These are phyloP conservation scores for Parapristionchus giblindavisi DNA, from an alignment of 2,888 invertebrate genomes.

Conservation along the genomic window DNA sequence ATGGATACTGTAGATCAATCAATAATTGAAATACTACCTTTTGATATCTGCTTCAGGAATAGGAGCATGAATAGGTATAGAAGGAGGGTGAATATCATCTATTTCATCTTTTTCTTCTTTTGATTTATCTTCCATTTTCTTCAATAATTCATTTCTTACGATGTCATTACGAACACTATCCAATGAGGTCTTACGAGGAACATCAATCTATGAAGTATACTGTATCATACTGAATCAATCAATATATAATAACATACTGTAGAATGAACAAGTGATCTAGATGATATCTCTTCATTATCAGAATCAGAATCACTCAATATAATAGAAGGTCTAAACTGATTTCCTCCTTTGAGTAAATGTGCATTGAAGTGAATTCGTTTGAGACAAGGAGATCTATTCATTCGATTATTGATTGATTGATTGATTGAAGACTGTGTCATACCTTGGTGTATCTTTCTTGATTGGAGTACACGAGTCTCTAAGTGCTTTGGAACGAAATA, in stretches of 20 bases:
- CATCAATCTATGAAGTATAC: conserved; percentile 19
- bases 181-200: conserved; percentile 33
- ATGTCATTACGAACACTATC: conserved; percentile 25
- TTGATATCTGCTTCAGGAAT: conserved; percentile 1
- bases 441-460: conserved; percentile 39
- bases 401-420: not conserved
- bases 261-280: conserved; percentile 5
- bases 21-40: not conserved
- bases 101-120: conserved; percentile 5
- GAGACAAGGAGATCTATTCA: conserved; percentile 51
- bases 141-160: not conserved
- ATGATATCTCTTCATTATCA: conserved; percentile 7
- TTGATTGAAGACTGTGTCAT: conserved; percentile 25
- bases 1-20: not conserved
- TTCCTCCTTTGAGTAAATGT: conserved; percentile 38
- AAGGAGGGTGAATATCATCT: conserved; percentile 13
- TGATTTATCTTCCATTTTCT: conserved; percentile 15
- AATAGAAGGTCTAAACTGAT: conserved; percentile 3
- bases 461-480: conserved; percentile 35
- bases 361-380: conserved; percentile 57
- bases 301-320: conserved; percentile 22
- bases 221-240: conserved; percentile 1
- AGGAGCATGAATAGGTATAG: not conserved
- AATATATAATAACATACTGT: not conserved
- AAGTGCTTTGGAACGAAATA: conserved; percentile 47